Evolutionary conservation across 2,888 invertebrate species (phyloP).

Genomic region (Flexamia atlantica): DNA sequence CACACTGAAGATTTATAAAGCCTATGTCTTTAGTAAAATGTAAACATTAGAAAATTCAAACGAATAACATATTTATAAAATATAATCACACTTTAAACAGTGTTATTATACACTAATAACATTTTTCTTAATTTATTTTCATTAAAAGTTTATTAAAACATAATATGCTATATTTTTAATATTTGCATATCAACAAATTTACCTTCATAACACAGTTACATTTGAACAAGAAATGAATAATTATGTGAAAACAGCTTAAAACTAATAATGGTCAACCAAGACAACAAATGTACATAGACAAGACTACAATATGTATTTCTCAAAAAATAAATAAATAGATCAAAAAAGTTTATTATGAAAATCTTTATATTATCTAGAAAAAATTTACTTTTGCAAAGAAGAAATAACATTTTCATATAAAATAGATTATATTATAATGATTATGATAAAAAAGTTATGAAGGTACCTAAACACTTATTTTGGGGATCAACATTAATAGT

Average conservation of each 20-base stretch:
- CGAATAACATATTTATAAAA: slow-evolving; percentile 3
- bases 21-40: background rate
- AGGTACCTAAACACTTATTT: slow-evolving; percentile 57
- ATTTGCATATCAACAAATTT: background rate
- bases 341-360: too few species aligned
- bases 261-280: too few species aligned
- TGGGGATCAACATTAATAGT: slow-evolving; percentile 52
- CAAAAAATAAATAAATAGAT: too few species aligned
- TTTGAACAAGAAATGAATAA: too few species aligned
- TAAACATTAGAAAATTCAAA: slow-evolving; percentile 17
- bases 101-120: background rate
- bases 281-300: too few species aligned
- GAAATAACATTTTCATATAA: slow-evolving; percentile 52
- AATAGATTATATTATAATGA: slow-evolving; percentile 42
- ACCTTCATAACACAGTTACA: too few species aligned
- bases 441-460: slow-evolving; percentile 55
- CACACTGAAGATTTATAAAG: background rate
- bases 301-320: too few species aligned
- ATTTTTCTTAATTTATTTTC: background rate
- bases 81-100: slow-evolving; percentile 2
- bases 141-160: background rate
- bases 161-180: background rate
- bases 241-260: too few species aligned
- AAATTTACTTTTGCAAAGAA: slow-evolving; percentile 43
- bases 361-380: background rate